Conservation (phyloP, 2,888 invertebrate genomes). For the Pristionchus japonicus region DNA sequence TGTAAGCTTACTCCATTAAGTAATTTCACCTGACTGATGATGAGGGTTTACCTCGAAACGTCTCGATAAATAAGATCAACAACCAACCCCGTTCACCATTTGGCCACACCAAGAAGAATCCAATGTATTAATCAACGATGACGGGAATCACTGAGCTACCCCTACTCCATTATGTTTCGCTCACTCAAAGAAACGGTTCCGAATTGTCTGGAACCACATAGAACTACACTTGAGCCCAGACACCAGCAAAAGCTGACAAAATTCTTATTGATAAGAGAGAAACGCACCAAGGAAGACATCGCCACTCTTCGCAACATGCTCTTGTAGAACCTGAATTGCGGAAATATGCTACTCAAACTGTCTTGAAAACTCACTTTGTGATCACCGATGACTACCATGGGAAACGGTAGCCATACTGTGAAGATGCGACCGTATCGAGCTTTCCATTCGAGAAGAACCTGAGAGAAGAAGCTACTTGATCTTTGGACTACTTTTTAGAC, state of each 20-base stretch:
- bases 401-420: conserved; percentile 8
- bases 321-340: neutral
- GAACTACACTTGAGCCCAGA: no score
- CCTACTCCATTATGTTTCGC: neutral
- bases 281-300: neutral
- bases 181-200: no score
- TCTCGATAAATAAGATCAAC: no score
- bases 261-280: no score
- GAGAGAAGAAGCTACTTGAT: neutral
- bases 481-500: neutral
- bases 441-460: conserved; percentile 2
- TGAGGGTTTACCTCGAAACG: no score
- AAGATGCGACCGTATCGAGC: neutral
- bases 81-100: no score
- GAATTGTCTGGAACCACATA: neutral
- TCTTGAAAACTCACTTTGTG: neutral
- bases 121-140: no score
- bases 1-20: no score
- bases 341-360: neutral
- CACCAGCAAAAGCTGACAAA: no score
- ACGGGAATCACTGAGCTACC: no score
- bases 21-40: no score
- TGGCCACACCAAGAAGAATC: no score
- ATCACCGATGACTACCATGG: neutral
- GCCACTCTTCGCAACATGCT: neutral